A percentile compares a stretch with the other conserved stretches of the same genome.
Evolutionary conservation across 37 sponge, comb jelly and placozoan genomes (phyloP).

Genomic region (Eunapius fragilis): DNA sequence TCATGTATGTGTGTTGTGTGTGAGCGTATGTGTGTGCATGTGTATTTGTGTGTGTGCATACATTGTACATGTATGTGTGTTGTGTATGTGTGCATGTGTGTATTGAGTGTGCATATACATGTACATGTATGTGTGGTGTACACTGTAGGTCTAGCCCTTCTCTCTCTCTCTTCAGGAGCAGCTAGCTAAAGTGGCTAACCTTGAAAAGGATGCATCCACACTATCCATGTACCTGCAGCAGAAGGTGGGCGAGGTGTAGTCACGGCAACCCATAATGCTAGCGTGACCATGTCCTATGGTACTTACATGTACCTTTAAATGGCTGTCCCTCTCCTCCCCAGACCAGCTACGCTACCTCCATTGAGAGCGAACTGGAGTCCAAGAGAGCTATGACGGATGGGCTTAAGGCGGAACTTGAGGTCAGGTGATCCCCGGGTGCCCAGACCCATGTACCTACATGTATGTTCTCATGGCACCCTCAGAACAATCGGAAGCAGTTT

Average conservation of each 20-base stretch:
- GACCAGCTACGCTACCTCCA: slow-evolving; percentile 26
- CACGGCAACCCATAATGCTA: neutral
- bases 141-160: too few species aligned
- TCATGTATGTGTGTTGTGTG: neutral
- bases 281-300: too few species aligned
- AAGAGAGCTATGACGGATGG: slow-evolving; percentile 42
- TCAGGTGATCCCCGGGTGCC: neutral
- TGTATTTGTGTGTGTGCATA: too few species aligned
- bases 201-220: slow-evolving; percentile 12
- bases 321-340: neutral
- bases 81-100: too few species aligned
- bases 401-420: slow-evolving; percentile 33
- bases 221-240: slow-evolving; percentile 23
- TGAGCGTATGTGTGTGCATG: neutral
- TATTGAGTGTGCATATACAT: too few species aligned
- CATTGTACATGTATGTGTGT: too few species aligned
- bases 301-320: neutral
- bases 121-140: too few species aligned
- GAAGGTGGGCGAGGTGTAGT: slow-evolving; percentile 8
- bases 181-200: neutral
- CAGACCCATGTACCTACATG: slow-evolving; percentile 10
- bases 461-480: too few species aligned
- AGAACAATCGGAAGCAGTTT: slow-evolving; percentile 38
- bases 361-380: slow-evolving; percentile 27
- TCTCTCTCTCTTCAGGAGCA: neutral